phyloP scores from a whole-genome alignment of 2,113 vertebrate genomes.

The Cyrtonyx montezumae region DNA sequence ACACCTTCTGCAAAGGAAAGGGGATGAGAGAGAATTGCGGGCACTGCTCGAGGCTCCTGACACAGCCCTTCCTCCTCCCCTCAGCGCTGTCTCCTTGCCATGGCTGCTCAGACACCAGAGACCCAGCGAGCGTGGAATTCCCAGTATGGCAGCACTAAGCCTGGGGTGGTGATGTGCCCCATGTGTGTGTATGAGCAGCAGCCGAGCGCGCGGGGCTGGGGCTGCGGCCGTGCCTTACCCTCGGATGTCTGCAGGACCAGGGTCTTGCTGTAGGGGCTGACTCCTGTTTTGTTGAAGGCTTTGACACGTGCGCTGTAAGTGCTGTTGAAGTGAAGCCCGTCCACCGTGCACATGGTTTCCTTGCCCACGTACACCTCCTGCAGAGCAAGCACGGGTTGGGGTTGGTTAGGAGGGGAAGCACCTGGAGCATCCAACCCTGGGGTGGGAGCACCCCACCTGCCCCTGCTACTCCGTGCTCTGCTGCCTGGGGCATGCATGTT shows the following conservation, averaged over 20 bases:
- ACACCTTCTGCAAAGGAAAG: not conserved
- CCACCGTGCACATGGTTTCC: conserved; percentile 98
- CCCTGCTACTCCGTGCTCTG: not conserved
- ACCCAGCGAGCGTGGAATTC: not conserved
- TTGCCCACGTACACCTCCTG: conserved; percentile 98
- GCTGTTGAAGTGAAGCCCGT: conserved; percentile 98
- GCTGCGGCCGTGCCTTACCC: conserved; percentile 81
- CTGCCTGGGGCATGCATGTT: accelerated
- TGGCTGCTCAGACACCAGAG: not conserved
- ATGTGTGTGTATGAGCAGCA: not conserved
- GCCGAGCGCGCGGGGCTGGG: conserved; percentile 4
- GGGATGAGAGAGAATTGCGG: not conserved
- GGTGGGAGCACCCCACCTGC: not conserved
- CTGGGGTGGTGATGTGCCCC: conserved; percentile 7
- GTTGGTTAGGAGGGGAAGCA: not conserved
- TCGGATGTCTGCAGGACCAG: conserved; percentile 96
- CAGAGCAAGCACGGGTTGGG: not conserved
- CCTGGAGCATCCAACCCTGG: accelerated
- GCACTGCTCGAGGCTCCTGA: not conserved
- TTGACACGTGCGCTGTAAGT: conserved; percentile 95
- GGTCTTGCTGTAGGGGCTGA: conserved; percentile 98
- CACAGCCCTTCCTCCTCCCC: not conserved
- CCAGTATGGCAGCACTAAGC: conserved; percentile 24
- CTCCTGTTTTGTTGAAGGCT: conserved; percentile 94
- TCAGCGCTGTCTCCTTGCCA: not conserved